Conservation (phyloP, 2,797 vertebrate species). For the Rhinophrynus dorsalis region DNA sequence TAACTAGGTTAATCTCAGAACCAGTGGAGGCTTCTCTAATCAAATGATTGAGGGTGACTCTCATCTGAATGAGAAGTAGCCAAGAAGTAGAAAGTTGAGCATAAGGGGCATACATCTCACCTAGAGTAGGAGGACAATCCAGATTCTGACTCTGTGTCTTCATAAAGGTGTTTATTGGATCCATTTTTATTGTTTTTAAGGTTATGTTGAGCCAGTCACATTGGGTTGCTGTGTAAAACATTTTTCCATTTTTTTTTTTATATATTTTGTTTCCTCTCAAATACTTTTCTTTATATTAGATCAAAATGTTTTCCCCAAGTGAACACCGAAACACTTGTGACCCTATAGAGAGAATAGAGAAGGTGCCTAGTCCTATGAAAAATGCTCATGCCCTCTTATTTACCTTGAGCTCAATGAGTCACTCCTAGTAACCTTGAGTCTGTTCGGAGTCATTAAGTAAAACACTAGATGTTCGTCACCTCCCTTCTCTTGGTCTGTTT, state of each 20-base stretch:
- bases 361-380: constrained; percentile 19
- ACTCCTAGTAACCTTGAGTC: not conserved
- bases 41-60: not conserved
- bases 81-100: not conserved
- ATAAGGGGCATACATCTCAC: not conserved
- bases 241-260: constrained; percentile 67
- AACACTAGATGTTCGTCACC: not conserved
- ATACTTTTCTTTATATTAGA: constrained; percentile 63
- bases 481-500: not conserved
- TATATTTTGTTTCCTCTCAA: not conserved
- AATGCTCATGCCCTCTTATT: not conserved
- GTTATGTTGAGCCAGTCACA: constrained; percentile 75
- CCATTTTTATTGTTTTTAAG: constrained; percentile 67
- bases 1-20: not conserved
- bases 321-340: constrained; percentile 16
- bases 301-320: not conserved
- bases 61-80: not conserved
- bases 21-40: not conserved
- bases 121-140: not conserved
- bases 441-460: not conserved
- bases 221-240: constrained; percentile 64
- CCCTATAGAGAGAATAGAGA: constrained; percentile 18
- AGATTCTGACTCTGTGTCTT: not conserved
- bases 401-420: not conserved
- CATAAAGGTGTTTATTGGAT: constrained; percentile 51